A percentile compares a stretch with the other conserved stretches of the same genome.
phyloP scores from a whole-genome alignment of 2,888 invertebrate species.

The Campoplex capitator region DNA sequence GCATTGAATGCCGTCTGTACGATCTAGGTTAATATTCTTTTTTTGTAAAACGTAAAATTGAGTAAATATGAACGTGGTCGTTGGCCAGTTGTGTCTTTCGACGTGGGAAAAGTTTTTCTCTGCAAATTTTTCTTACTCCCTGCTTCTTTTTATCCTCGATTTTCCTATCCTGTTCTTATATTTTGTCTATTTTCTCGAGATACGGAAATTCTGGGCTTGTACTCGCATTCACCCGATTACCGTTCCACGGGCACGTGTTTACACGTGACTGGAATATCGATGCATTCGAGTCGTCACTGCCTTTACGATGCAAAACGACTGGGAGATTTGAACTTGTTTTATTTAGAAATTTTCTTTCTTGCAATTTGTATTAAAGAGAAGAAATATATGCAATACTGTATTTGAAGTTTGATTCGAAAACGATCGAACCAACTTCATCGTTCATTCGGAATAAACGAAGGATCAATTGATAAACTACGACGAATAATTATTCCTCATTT shows the following conservation, averaged over 20 bases:
- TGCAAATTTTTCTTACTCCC: constrained; percentile 22
- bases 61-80: constrained; percentile 72
- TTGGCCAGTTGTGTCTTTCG: constrained; percentile 55
- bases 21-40: not conserved
- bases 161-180: constrained; percentile 36
- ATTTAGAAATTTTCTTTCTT: not conserved
- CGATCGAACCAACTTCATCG: not conserved
- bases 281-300: not conserved
- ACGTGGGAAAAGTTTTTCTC: constrained; percentile 61
- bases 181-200: constrained; percentile 25
- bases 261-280: constrained; percentile 61
- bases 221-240: constrained; percentile 46
- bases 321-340: not conserved
- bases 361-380: not conserved
- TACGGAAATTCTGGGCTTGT: constrained; percentile 49
- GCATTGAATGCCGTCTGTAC: not conserved
- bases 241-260: constrained; percentile 43
- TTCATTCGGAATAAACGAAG: too few relatives aligned
- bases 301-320: constrained; percentile 4
- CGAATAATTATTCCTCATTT: not conserved
- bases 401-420: too few relatives aligned
- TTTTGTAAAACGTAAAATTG: constrained; percentile 70
- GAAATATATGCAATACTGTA: not conserved
- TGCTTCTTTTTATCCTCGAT: not conserved
- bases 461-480: not conserved